These are phyloP conservation scores for Caenorhabditis wallacei DNA, from an alignment of 2,888 invertebrate genomes.

Conservation along the genomic window DNA sequence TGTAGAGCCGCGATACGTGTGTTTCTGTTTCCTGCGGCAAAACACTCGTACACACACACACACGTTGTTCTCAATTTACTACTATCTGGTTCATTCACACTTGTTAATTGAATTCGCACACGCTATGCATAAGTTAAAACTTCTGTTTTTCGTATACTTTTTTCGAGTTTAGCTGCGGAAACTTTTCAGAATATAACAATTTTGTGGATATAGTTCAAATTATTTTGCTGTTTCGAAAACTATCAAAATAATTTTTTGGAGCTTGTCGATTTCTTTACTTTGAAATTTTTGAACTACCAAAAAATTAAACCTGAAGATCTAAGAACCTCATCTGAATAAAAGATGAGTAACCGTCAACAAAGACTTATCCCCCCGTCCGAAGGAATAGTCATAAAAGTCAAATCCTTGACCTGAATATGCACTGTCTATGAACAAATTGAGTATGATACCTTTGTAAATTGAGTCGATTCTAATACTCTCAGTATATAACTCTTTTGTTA, in stretches of 20 bases:
- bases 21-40: constrained; percentile 19
- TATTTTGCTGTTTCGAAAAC: no score
- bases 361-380: constrained; percentile 17
- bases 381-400: constrained; percentile 46
- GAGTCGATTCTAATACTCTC: background rate
- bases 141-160: constrained; percentile 17
- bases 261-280: background rate
- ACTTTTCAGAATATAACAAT: no score
- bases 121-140: constrained; percentile 33
- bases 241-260: background rate
- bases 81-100: constrained; percentile 42
- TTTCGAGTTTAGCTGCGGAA: background rate
- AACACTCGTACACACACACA: background rate
- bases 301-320: no score
- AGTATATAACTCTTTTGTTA: background rate
- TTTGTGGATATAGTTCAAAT: no score
- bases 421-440: constrained; percentile 16
- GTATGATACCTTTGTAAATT: constrained; percentile 3
- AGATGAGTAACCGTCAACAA: constrained; percentile 12
- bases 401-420: constrained; percentile 56
- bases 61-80: constrained; percentile 56
- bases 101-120: constrained; percentile 54
- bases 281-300: no score
- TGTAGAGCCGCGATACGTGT: constrained; percentile 31
- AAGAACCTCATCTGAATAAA: constrained; percentile 2